Conservation (phyloP, 2,113 vertebrate genomes). For the Cyrtonyx montezumae region DNA sequence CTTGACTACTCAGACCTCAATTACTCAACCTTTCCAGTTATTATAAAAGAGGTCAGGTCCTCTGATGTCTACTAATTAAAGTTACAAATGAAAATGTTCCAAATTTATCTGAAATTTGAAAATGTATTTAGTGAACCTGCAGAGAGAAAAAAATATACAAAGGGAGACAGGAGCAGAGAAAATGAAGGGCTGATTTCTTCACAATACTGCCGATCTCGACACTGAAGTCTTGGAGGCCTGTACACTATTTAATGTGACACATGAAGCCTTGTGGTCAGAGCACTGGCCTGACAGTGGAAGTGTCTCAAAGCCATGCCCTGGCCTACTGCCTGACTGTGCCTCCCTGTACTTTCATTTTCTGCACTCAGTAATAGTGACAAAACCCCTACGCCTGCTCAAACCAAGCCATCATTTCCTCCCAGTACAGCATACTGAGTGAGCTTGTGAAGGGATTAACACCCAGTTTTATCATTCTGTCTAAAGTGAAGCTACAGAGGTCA, state of each 20-base stretch:
- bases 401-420: background rate
- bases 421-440: background rate
- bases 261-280: background rate
- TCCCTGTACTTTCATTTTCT: background rate
- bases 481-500: background rate
- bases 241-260: background rate
- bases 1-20: slow-evolving; percentile 21
- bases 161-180: background rate
- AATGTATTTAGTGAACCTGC: background rate
- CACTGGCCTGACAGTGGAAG: background rate
- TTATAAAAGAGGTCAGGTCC: slow-evolving; percentile 39
- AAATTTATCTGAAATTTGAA: slow-evolving; percentile 13
- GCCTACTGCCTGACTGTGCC: background rate
- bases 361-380: background rate
- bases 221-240: background rate
- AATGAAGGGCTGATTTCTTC: background rate
- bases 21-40: background rate
- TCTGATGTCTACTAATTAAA: slow-evolving; percentile 27
- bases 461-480: background rate
- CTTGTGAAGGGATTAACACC: background rate
- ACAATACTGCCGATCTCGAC: background rate
- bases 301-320: background rate
- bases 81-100: slow-evolving; percentile 11
- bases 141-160: background rate
- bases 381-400: background rate